These are phyloP conservation scores for Heterocephalus glaber DNA, from an alignment of 2,113 vertebrate species.

Conservation along the genomic window DNA sequence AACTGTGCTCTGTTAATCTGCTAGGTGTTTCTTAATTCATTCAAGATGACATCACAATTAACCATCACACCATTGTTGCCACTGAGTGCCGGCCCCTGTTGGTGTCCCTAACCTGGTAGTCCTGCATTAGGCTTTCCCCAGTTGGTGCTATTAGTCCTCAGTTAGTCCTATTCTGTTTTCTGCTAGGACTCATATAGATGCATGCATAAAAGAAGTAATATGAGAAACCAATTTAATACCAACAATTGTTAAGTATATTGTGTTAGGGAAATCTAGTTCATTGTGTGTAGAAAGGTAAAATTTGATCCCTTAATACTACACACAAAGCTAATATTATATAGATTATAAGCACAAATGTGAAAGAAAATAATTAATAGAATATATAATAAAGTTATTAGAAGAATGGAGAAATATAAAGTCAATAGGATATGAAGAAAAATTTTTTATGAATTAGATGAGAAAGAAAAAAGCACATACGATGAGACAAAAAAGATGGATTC, in stretches of 20 bases:
- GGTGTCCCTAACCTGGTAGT: neutral
- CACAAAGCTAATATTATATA: neutral
- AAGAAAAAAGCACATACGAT: neutral
- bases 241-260: neutral
- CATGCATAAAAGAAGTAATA: neutral
- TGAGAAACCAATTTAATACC: neutral
- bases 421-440: neutral
- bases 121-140: neutral
- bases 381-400: neutral
- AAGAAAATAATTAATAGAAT: neutral
- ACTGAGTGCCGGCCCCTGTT: neutral
- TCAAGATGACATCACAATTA: neutral
- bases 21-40: neutral
- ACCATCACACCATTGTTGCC: neutral
- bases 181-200: neutral
- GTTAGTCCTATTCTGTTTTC: neutral
- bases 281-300: neutral
- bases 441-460: neutral
- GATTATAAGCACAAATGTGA: conserved; percentile 4
- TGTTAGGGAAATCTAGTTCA: neutral
- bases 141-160: neutral
- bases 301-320: neutral
- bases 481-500: neutral
- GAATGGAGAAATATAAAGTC: neutral
- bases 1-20: neutral